Evolutionary conservation across 1,140 invertebrate genomes (phyloP), one percentile per base, ranked within the genome.

Genomic region (Hetaerina americana): DNA sequence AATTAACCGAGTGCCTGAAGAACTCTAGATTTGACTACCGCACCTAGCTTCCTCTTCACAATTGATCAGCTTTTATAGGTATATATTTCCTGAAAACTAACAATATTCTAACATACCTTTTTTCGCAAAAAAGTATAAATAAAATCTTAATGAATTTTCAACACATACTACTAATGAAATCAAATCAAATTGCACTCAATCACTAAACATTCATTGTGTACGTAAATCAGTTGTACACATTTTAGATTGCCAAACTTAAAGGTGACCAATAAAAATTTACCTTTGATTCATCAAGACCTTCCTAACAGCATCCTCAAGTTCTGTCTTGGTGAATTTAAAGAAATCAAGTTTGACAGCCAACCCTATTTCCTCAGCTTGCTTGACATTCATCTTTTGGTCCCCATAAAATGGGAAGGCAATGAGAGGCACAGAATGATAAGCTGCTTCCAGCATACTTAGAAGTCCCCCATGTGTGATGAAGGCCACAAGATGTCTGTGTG

Each of bases 391-490:
- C 0, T 29, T 27, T 70, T 86, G 84, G 74, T 87, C 85, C 1
- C 74, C 79, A 70, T 81, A 80, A 0, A 86, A 57, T 0, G 85
- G 85, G 12, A 85, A 76, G 0, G 78, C 81, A 0, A 86, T 70
- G 31, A 86, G 71, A 3, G 85, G 84, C 5, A 84, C 78, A 2
- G 78, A 82, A 71, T 77, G 78, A 71, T 80, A 79, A 8, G 82
- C 73, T 0, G 82, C 79, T 72, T 86, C 85, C 66, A 77, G 78
- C 0, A 77, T 76, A 12, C 84, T 78, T 72, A 84, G 78, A 10
- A 80, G 72, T 0, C 85, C 85, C 26, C 84, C 84, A 68, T 86
- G 85, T 5, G 81, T 81, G 10, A 86, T 79, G 72, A 86, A 86
- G 5, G 80, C 75, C 73, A 78, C 76, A 0, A 78, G 49, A 27